These are phyloP conservation scores for Aphidius ervi DNA, from an alignment of 1,140 invertebrate species.

Conservation along the genomic window DNA sequence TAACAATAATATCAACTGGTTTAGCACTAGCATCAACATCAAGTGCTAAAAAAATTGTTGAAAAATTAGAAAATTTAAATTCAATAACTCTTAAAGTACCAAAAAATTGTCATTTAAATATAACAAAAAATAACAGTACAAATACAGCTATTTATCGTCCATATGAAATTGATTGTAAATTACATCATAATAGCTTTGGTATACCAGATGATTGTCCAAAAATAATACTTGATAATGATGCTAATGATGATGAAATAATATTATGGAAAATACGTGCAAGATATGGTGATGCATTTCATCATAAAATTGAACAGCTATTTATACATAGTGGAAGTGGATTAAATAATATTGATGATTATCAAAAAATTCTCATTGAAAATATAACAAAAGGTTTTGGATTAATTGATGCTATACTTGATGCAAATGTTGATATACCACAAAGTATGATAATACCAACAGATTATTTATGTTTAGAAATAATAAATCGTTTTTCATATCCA, in stretches of 20 bases:
- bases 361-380: constrained; percentile 39
- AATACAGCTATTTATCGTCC: constrained; percentile 24
- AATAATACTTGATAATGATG: constrained; percentile 26
- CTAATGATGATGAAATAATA: constrained; percentile 39
- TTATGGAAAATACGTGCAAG: constrained; percentile 36
- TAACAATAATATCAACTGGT: constrained; percentile 58
- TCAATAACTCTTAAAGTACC: constrained; percentile 23
- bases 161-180: constrained; percentile 41
- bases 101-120: not conserved
- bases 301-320: constrained; percentile 48
- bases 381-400: constrained; percentile 40
- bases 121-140: no score
- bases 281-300: constrained; percentile 49
- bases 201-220: constrained; percentile 31
- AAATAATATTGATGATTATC: constrained; percentile 34
- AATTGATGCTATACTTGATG: constrained; percentile 41
- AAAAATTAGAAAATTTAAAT: constrained; percentile 53
- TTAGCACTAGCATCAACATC: constrained; percentile 51
- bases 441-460: constrained; percentile 61
- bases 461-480: constrained; percentile 59
- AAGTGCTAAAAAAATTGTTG: constrained; percentile 53
- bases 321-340: constrained; percentile 41
- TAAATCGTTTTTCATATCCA: constrained; percentile 61
- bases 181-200: constrained; percentile 42
- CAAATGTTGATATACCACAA: constrained; percentile 53